Base-by-base conservation (phyloP, 2,888 invertebrate species). In the Ochlodes sylvanus region DNA sequence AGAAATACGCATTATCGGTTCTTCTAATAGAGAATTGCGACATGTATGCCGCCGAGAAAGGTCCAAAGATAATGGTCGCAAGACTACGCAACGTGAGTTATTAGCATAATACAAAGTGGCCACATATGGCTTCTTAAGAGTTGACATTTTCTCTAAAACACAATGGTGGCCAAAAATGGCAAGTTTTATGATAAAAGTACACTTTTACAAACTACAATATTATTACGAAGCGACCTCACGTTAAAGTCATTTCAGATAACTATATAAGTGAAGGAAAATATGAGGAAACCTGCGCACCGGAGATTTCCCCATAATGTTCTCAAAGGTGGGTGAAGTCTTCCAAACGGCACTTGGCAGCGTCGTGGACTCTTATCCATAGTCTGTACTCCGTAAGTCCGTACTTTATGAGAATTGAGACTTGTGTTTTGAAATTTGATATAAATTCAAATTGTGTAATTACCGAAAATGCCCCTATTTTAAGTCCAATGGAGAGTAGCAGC, bases 111-210 rank as follows among this genome's bases (percentile, higher is more conserved):
- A 64, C 34, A 44, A 58, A 12, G 27, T 38, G 17, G 19, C 38
- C 41, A 58, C 65, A 60, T 66, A 66, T 54, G 65, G 41, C 52
- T 27, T 54, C 52, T 50, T 54, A 38, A 19, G 41, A 54, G 44
- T 50, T 60, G 52, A 60, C 58, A 64, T 58, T 66, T 65, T 54
- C 58, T 60, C 52, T 60, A 65, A 52, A 54, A 55, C 32, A 56
- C 63, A 52, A 41, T 19, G n/a, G 61, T 7, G 14, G 41, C 50
- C 64, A 12, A 58, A 65, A 60, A 66, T 42, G 66, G 58, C n/a
- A 57, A 14, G 57, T 42, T 12, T 42, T 60, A 54, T 27, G 44
- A 70, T 67, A 68, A 54, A 64, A 52, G 44, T 17, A 58, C 38
- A 15, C 38, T 34, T 27, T 32, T 15, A 47, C 19, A 19, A 60